phyloP scores from a whole-genome alignment of 2,797 vertebrate species.

The Liasis olivaceus region DNA sequence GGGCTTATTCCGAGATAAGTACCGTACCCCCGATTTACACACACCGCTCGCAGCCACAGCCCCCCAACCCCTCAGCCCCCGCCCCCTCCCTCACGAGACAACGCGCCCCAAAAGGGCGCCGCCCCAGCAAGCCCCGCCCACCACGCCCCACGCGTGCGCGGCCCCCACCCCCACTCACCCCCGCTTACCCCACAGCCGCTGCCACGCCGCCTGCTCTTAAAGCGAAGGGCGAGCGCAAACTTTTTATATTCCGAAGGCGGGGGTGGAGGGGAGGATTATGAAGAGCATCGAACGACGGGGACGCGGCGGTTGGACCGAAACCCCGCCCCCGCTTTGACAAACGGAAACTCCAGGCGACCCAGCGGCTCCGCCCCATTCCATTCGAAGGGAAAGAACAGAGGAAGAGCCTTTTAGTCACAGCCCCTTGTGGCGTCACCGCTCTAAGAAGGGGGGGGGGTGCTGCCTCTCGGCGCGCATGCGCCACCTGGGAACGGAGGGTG shows the following conservation, averaged over 20 bases:
- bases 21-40: neutral
- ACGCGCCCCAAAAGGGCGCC: neutral
- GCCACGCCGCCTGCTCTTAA: too few relatives aligned
- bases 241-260: neutral
- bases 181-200: neutral
- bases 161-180: too few relatives aligned
- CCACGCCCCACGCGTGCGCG: neutral
- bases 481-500: accelerated
- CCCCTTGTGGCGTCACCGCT: neutral
- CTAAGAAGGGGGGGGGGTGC: neutral
- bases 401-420: neutral
- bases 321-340: neutral
- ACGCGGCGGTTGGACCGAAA: too few relatives aligned
- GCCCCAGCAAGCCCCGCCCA: neutral
- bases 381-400: neutral
- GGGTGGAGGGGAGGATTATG: too few relatives aligned
- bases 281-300: neutral
- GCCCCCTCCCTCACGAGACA: neutral
- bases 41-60: neutral
- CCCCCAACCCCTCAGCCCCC: neutral
- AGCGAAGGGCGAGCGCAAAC: neutral
- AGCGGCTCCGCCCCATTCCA: neutral
- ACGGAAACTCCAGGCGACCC: neutral
- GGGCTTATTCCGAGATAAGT: neutral
- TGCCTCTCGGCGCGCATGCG: neutral